Evolutionary conservation across 92 coral and sea anemone genomes (phyloP), one percentile per base, ranked within the genome.

Genomic region (Zoanthus sociatus): DNA sequence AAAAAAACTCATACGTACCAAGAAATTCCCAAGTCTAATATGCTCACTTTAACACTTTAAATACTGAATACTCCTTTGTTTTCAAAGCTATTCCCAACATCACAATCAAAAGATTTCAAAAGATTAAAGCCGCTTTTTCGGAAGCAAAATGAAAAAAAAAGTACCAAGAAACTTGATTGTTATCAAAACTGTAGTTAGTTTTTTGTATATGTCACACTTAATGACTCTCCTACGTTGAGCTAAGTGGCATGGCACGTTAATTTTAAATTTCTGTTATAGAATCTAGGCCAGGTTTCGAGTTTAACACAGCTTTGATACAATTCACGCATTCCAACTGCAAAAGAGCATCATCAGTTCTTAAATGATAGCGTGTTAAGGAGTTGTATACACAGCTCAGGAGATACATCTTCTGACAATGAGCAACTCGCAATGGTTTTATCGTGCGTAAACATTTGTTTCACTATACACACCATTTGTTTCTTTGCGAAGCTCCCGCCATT

Each of bases 241-340:
- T 11, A 97, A 88, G 68, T 90, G 83, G 75, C 96, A 78, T 30
- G 93, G 75, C 96, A 78, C 37, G 93, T 91, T 82, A 94, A 89
- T 58, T 89, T 78, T 69, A 83, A 90, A 79, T 86, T 90, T 92
- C 84, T 15, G 89, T 77, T 87, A 97, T 91, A 46, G 89, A 94
- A 63, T 92, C 93, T 33, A 97, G 92, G 7, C 99, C 99, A 11
- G 95, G 86, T 75, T 93, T 95, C 6, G 99, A 92, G 73, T 97
- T 97, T 94, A 97, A 88, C 64, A 97, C 96, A 11, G 94, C 96
- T 90, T 95, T 95, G 73, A 97, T 97, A 55, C 99, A 95, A 58
- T 95, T 92, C 26, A 97, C 99, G 42, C 98, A 95, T 51, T 97
- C 98, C 21, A 97, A 87, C 68, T 93, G 98, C 76, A 95, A 67